Evolutionary conservation across 2,888 invertebrate genomes (phyloP), one percentile per base, ranked within the genome.

Genomic region (Macaria liturata): DNA sequence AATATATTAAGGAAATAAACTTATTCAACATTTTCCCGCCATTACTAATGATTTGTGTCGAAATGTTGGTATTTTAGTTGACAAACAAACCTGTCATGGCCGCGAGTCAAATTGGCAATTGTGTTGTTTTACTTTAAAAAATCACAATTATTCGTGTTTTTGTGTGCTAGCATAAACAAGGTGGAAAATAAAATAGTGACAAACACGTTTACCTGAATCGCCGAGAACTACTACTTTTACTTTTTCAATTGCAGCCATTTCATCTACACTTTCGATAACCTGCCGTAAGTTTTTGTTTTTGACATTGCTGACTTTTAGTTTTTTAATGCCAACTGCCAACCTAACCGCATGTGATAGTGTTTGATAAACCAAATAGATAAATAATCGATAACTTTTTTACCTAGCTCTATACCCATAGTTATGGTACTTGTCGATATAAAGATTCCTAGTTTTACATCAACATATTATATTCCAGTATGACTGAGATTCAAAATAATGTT

Each of bases 161-260:
- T 40, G 42, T 60, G 57, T 61, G 62, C 37, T 57, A 54, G 62
- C 62, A 59, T 46, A 9, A 9, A 48, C 39, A 67, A 60, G 77
- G 80, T 81, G 77, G 62, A 63, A 4, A 62, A 57, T 64, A 60
- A 65, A 69, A 62, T 70, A 54, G 60, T 67, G 70, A 67, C 74
- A 61, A 61, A 49, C 61, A 62, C 56, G 76, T 76, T 86, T 93
- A 96, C 96, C 97, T 64, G 97, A 97, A 93, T 98, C 98, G 50
- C 98, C 98, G 61, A 98, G 94, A 59, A 98, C 95, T 72, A 98
- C 94, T 62, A 98, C 95, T 84, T 97, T 96, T 20, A 97, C 97
- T 93, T 97, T 96, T 86, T 97, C 97, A 75, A 97, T 96, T 65
- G 95, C 95, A 74, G 96, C 95, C 96, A 96, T 96, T 87, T 78